Evolutionary conservation across 2,888 invertebrate species (phyloP).

Genomic region (Acleris emargana): DNA sequence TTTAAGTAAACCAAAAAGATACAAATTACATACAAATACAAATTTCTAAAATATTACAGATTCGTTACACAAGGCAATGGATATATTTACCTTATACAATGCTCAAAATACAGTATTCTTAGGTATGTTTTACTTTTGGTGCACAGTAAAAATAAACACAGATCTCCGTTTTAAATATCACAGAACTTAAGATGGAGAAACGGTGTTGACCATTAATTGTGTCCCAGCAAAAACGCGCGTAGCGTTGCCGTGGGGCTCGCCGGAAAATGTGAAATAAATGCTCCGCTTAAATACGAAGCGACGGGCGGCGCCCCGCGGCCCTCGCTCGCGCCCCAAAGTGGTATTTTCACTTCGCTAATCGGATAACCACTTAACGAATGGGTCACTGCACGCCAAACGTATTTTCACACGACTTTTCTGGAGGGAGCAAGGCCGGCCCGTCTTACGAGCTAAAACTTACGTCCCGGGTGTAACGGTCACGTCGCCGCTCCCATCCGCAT

Average conservation of each 20-base stretch:
- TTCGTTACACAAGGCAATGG: too few species aligned
- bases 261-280: constrained; percentile 83
- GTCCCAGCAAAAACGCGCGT: constrained; percentile 58
- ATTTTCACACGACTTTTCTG: constrained; percentile 82
- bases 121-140: neutral
- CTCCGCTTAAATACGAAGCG: constrained; percentile 79
- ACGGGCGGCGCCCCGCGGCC: constrained; percentile 71
- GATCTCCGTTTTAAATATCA: constrained; percentile 36
- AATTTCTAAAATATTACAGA: neutral
- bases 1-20: constrained; percentile 44
- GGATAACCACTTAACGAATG: constrained; percentile 85
- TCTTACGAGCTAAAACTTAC: constrained; percentile 80
- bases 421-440: constrained; percentile 70
- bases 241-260: constrained; percentile 65
- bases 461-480: constrained; percentile 73
- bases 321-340: constrained; percentile 82
- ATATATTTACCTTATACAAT: too few species aligned
- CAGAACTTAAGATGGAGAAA: constrained; percentile 50
- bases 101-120: too few species aligned
- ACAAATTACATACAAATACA: too few species aligned
- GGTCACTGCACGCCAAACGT: constrained; percentile 83
- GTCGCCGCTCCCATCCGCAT: constrained; percentile 57
- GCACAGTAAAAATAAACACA: constrained; percentile 19
- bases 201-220: constrained; percentile 71
- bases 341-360: constrained; percentile 86